Base-by-base conservation (phyloP, 2,113 vertebrate genomes). In the Phyllopteryx taeniolatus region DNA sequence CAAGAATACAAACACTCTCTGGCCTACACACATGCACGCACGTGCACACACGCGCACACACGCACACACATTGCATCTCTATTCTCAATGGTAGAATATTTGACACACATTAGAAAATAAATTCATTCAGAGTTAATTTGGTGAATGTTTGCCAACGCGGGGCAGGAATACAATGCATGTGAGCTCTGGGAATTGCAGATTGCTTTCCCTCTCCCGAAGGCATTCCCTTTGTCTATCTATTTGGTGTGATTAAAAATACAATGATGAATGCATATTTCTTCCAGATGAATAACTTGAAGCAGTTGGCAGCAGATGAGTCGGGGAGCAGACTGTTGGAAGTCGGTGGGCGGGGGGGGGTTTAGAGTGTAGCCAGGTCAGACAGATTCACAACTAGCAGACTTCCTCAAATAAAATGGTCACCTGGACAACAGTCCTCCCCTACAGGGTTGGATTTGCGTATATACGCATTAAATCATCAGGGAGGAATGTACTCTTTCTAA, bases 161-260 rank as follows among this genome's bases (percentile, higher is more conserved):
- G 86, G 89, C 83, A 92, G 88, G 88, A 92, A 92, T 91, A 91
- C 83, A 66, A 66, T 66, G 22, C 85, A 86, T 88, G 85, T 86
- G 86, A 88, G 91, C 90, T 86, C 76, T 89, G 93, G 91, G 92
- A 92, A 89, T 89, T 90, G 91, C 79, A 90, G 81, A 90, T 90
- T 89, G 84, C 85, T 86, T 80, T 83, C 76, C 74, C 80, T 81
- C 79, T 91, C 91, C 91, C 91, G 39, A 82, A 89, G 91, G 92
- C 90, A 88, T 92, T 89, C 79, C 84, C 90, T 92, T 93, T 92
- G 91, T 93, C 92, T 92, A 91, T 93, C 92, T 92, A 90, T 90
- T 92, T 92, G 91, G 90, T 91, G 90, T 92, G 92, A 93, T 94
- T 93, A 93, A 93, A 93, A 94, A 93, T 93, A 93, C 91, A 93